Evolutionary conservation across 1,140 invertebrate genomes (phyloP).

Genomic region (Bombyx mori): ASM3026992v2 NC_085121.1:6509501-6510000

Average conservation of each 20-base stretch:
- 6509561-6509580: slow-evolving; percentile 58
- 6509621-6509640: slow-evolving; percentile 9
- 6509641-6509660: slow-evolving; percentile 33
- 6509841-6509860: slow-evolving; percentile 4
- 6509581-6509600: slow-evolving; percentile 20
- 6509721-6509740: too few species aligned
- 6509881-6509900: slow-evolving; percentile 9
- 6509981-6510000: background rate
- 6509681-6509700: too few species aligned
- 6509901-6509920: slow-evolving; percentile 6
- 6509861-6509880: slow-evolving; percentile 1
- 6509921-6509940: slow-evolving; percentile 15
- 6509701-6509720: too few species aligned
- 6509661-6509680: slow-evolving; percentile 8
- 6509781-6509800: too few species aligned
- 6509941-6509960: slow-evolving; percentile 6
- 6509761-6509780: too few species aligned
- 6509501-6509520: slow-evolving; percentile 31
- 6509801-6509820: too few species aligned
- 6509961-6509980: slow-evolving; percentile 1
- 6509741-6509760: too few species aligned
- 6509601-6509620: slow-evolving; percentile 9
- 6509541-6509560: slow-evolving; percentile 37
- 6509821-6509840: slow-evolving; percentile 5
- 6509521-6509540: slow-evolving; percentile 25